Percentiles rank a stretch among this genome's conserved stretches.
These are phyloP conservation scores for Agelaius phoeniceus DNA, from an alignment of 2,113 vertebrate genomes.

Conservation along the genomic window DNA sequence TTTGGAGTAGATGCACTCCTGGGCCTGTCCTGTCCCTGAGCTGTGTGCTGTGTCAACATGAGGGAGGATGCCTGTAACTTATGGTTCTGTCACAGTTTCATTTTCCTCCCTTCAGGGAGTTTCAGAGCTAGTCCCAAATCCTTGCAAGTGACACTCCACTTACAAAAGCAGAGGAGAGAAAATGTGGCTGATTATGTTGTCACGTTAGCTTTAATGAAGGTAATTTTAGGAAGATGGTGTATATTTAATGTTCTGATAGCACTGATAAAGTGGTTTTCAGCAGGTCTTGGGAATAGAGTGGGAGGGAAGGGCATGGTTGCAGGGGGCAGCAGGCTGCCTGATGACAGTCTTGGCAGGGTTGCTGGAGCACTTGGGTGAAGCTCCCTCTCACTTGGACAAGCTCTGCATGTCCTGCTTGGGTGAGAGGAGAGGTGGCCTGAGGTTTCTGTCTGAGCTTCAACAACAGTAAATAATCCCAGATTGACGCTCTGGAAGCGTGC, in stretches of 20 bases:
- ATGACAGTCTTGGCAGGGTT: neutral
- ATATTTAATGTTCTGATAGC: neutral
- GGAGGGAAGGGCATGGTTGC: neutral
- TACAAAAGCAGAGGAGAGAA: neutral
- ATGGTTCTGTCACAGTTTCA: neutral
- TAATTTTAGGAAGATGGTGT: conserved; percentile 25
- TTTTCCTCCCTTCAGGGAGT: neutral
- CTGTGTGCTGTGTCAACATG: neutral
- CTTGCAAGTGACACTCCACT: neutral
- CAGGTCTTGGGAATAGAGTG: neutral
- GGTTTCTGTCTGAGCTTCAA: conserved; percentile 24
- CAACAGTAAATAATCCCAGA: conserved; percentile 45
- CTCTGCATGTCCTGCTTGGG: accelerated
- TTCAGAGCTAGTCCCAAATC: neutral
- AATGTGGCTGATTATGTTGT: neutral
- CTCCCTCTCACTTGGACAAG: neutral
- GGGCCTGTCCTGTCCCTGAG: neutral
- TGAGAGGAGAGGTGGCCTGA: neutral
- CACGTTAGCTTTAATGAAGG: neutral
- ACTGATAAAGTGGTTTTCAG: neutral
- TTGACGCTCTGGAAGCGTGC: neutral
- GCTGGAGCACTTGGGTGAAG: neutral
- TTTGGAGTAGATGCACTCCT: neutral
- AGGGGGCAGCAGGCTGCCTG: neutral
- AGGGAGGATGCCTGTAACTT: neutral